Evolutionary conservation across 1,140 invertebrate genomes (phyloP).

Genomic region (Rhynchophorus ferrugineus): DNA sequence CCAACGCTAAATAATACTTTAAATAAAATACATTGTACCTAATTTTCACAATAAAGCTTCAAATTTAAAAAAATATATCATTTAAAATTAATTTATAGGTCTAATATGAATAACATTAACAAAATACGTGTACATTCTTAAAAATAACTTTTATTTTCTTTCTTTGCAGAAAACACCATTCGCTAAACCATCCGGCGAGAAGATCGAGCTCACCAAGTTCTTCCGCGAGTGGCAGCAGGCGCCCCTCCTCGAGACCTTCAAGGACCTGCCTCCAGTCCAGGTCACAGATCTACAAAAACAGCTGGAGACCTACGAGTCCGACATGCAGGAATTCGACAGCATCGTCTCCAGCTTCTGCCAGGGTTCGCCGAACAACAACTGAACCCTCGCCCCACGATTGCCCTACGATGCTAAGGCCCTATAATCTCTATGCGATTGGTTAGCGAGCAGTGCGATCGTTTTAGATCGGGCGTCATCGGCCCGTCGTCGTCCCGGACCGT

Average conservation of each 20-base stretch:
- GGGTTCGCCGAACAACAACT: slow-evolving; percentile 45
- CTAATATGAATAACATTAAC: too few relatives aligned
- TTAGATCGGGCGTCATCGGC: slow-evolving; percentile 11
- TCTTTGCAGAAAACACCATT: slow-evolving; percentile 53
- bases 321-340: slow-evolving; percentile 65
- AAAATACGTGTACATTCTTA: too few relatives aligned
- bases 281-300: slow-evolving; percentile 63
- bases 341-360: slow-evolving; percentile 57
- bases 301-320: slow-evolving; percentile 65
- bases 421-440: slow-evolving; percentile 17
- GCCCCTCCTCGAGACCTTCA: slow-evolving; percentile 58
- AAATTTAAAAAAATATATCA: too few relatives aligned
- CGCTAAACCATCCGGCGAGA: slow-evolving; percentile 53
- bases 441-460: slow-evolving; percentile 7
- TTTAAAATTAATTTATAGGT: too few relatives aligned
- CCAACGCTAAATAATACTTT: too few relatives aligned
- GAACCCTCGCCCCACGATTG: slow-evolving; percentile 1
- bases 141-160: slow-evolving; percentile 13
- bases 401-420: not conserved
- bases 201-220: slow-evolving; percentile 64
- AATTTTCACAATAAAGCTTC: too few relatives aligned
- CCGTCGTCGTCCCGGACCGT: not conserved
- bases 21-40: too few relatives aligned
- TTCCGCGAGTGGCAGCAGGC: slow-evolving; percentile 73
- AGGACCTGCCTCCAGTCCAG: slow-evolving; percentile 52